These are phyloP conservation scores for Pelochelys cantorii DNA, from an alignment of 2,797 vertebrate genomes.

Conservation along the genomic window DNA sequence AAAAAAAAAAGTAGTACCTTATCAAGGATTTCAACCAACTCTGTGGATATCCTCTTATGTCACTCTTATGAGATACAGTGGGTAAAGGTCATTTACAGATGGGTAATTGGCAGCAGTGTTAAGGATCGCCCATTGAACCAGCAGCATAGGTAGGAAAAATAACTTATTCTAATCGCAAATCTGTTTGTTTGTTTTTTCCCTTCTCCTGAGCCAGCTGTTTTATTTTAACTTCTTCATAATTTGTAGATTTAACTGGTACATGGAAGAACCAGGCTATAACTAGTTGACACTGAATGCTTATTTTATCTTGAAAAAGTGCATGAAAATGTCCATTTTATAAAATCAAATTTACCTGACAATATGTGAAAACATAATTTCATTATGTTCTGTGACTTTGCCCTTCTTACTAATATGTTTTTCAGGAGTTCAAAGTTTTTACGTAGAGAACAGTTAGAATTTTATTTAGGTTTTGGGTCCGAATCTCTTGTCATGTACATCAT, in stretches of 20 bases:
- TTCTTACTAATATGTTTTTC: no score
- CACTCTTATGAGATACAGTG: not conserved
- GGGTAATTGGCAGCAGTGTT: not conserved
- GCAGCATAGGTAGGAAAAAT: not conserved
- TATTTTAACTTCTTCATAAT: slow-evolving; percentile 4
- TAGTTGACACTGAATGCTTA: not conserved
- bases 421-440: no score
- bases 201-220: not conserved
- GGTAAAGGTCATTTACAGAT: not conserved
- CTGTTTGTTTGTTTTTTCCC: not conserved
- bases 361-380: no score
- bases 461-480: no score
- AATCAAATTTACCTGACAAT: no score
- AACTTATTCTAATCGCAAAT: not conserved
- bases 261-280: not conserved
- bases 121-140: not conserved
- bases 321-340: no score
- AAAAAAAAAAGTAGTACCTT: not conserved
- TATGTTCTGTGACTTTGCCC: no score
- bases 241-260: not conserved
- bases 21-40: not conserved
- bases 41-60: not conserved
- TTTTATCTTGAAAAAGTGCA: not conserved
- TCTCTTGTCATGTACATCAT: no score
- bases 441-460: no score